These are phyloP conservation scores for Boloria euphrosyne DNA, from an alignment of 2,888 invertebrate genomes.

Conservation along the genomic window DNA sequence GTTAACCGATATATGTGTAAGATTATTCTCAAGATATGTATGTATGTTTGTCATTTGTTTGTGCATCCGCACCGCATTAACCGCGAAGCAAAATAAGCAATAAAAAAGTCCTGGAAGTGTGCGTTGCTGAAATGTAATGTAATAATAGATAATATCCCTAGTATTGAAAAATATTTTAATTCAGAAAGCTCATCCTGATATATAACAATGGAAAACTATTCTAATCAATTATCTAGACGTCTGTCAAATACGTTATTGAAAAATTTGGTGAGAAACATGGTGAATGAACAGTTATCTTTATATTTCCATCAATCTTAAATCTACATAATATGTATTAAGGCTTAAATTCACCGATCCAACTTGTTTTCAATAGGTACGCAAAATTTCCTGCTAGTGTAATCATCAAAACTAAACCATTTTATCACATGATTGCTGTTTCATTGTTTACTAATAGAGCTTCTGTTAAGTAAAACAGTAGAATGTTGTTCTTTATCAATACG, in stretches of 20 bases:
- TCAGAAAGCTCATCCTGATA: too few relatives aligned
- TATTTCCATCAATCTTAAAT: too few relatives aligned
- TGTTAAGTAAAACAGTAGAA: neutral
- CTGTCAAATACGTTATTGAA: too few relatives aligned
- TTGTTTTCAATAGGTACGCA: too few relatives aligned
- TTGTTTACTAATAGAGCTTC: conserved; percentile 17
- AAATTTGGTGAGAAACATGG: too few relatives aligned
- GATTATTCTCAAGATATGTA: conserved; percentile 22
- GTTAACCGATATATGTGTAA: conserved; percentile 26
- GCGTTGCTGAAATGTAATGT: neutral
- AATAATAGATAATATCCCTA: conserved; percentile 9
- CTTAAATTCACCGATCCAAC: too few relatives aligned
- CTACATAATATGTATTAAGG: too few relatives aligned
- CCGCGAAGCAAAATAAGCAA: conserved; percentile 8
- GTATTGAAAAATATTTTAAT: too few relatives aligned
- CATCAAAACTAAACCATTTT: neutral
- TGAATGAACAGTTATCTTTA: too few relatives aligned
- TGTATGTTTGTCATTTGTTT: neutral
- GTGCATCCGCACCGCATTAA: conserved; percentile 1
- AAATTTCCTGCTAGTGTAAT: neutral
- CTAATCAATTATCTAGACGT: too few relatives aligned
- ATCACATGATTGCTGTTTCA: neutral
- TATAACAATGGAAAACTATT: too few relatives aligned
- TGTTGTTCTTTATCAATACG: conserved; percentile 8
- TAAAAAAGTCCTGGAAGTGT: neutral